These are phyloP conservation scores for Panopea generosa DNA, from an alignment of 2,888 invertebrate genomes.

Conservation along the genomic window DNA sequence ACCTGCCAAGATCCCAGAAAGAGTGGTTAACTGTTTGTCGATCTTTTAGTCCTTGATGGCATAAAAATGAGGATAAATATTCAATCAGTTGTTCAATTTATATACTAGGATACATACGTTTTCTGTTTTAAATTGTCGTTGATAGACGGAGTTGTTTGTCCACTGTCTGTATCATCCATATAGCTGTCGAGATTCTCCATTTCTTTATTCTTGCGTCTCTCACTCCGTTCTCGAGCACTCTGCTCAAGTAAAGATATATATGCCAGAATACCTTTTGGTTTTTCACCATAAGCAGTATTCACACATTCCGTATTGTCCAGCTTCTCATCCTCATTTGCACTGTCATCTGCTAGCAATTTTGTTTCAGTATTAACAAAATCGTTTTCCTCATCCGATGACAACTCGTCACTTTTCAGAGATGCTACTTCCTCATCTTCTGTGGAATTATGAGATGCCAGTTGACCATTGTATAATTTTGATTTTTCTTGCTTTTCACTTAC, in stretches of 20 bases:
- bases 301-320: constrained; percentile 63
- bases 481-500: constrained; percentile 61
- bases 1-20: too few relatives aligned
- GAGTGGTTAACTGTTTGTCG: too few relatives aligned
- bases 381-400: constrained; percentile 71
- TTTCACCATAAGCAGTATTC: constrained; percentile 55
- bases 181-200: constrained; percentile 49
- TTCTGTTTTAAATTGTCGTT: constrained; percentile 55
- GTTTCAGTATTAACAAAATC: constrained; percentile 64
- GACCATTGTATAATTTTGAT: constrained; percentile 46
- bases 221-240: constrained; percentile 72
- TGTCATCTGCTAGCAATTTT: constrained; percentile 55
- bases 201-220: constrained; percentile 63
- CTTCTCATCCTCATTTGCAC: constrained; percentile 55
- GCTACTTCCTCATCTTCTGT: constrained; percentile 55
- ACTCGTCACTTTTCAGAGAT: constrained; percentile 64
- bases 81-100: too few relatives aligned
- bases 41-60: too few relatives aligned
- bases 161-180: constrained; percentile 56
- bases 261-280: constrained; percentile 80
- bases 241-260: constrained; percentile 83
- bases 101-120: constrained; percentile 60
- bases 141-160: constrained; percentile 56
- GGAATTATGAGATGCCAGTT: constrained; percentile 54
- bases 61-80: too few relatives aligned